phyloP scores from a whole-genome alignment of 2,113 vertebrate genomes.

The Rhipidura dahli region DNA sequence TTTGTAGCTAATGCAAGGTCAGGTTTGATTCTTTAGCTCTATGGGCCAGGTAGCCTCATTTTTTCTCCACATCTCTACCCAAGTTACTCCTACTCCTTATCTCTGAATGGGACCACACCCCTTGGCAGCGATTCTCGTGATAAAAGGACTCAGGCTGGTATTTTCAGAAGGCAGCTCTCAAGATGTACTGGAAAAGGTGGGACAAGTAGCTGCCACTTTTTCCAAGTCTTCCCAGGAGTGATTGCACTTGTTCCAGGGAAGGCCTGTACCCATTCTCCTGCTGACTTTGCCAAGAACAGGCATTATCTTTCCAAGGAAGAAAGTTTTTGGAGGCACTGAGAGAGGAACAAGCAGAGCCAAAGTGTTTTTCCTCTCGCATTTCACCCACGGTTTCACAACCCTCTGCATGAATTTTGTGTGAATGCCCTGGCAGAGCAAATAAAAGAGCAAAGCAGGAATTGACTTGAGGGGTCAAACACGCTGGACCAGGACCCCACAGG shows the following conservation, averaged over 20 bases:
- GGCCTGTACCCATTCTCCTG: rapidly evolving
- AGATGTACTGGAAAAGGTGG: background rate
- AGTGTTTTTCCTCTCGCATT: background rate
- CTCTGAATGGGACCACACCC: background rate
- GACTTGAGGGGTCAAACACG: rapidly evolving
- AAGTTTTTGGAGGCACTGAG: background rate
- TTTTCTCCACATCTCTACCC: background rate
- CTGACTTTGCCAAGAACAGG: background rate
- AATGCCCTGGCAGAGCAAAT: background rate
- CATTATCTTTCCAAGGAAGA: background rate
- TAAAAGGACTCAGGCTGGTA: background rate
- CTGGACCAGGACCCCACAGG: background rate
- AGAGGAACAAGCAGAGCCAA: background rate
- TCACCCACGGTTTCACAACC: background rate
- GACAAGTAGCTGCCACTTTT: background rate
- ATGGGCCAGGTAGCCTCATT: background rate
- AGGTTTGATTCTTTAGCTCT: background rate
- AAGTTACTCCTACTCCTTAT: background rate
- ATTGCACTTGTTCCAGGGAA: background rate
- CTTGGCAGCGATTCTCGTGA: background rate
- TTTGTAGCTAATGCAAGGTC: background rate
- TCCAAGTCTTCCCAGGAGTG: background rate
- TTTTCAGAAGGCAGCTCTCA: background rate
- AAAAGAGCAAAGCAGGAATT: background rate
- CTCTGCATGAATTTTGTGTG: background rate